phyloP scores from a whole-genome alignment of 2,113 vertebrate species.

The Stigmatopora nigra region DNA sequence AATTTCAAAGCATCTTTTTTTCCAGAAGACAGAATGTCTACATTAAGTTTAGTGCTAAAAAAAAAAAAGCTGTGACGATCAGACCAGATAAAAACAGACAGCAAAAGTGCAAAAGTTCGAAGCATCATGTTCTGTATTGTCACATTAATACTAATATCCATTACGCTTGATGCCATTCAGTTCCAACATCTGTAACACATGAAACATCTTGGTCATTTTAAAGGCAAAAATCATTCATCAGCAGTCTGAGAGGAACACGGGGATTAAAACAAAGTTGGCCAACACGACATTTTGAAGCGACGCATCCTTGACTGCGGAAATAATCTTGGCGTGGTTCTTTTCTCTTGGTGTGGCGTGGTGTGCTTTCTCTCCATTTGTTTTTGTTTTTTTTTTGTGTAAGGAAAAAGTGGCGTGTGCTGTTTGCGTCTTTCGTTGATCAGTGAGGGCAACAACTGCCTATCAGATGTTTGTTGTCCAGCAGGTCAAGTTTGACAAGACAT shows the following conservation, averaged over 20 bases:
- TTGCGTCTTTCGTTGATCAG: slow-evolving; percentile 50
- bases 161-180: slow-evolving; percentile 57
- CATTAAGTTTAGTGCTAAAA: not conserved
- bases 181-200: slow-evolving; percentile 47
- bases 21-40: not conserved
- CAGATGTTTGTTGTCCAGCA: slow-evolving; percentile 23
- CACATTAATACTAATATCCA: slow-evolving; percentile 61
- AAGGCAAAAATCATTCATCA: slow-evolving; percentile 54
- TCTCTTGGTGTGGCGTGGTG: not conserved
- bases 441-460: slow-evolving; percentile 34
- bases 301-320: slow-evolving; percentile 12
- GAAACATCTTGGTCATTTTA: slow-evolving; percentile 38
- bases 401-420: slow-evolving; percentile 63
- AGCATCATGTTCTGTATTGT: slow-evolving; percentile 64
- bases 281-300: slow-evolving; percentile 19
- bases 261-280: slow-evolving; percentile 43
- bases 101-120: slow-evolving; percentile 8
- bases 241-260: slow-evolving; percentile 56
- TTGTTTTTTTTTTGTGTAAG: slow-evolving; percentile 17
- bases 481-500: slow-evolving; percentile 8
- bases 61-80: not conserved
- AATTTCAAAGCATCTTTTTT: not conserved
- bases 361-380: slow-evolving; percentile 10
- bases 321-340: slow-evolving; percentile 11
- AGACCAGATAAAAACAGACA: slow-evolving; percentile 23